Conservation (phyloP, 2,888 invertebrate species). For the Pantelozetes paolii region DNA sequence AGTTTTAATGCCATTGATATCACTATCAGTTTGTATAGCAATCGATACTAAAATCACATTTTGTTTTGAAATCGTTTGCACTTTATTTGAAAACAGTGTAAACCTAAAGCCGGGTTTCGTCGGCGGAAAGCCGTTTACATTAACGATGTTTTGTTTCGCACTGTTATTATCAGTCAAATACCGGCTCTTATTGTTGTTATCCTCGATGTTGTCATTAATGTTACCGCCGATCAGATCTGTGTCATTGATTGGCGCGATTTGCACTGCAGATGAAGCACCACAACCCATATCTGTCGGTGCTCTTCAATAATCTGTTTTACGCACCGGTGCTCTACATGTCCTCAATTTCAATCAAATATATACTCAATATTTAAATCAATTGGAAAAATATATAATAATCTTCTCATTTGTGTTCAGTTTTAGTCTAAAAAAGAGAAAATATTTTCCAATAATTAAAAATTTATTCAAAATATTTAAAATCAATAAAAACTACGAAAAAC, state of each 20-base stretch:
- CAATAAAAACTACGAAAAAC: too few relatives aligned
- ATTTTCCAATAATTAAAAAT: neutral
- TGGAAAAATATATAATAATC: neutral
- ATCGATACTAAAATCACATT: neutral
- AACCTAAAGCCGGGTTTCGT: conserved; percentile 14
- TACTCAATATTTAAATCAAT: conserved; percentile 3
- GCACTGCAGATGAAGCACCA: conserved; percentile 30
- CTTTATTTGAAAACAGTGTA: conserved; percentile 10
- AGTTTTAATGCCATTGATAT: neutral
- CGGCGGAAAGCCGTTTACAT: conserved; percentile 22
- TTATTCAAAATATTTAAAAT: too few relatives aligned
- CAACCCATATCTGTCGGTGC: conserved; percentile 18
- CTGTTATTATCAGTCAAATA: neutral
- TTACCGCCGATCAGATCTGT: conserved; percentile 1
- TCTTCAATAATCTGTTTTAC: neutral
- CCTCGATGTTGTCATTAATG: conserved; percentile 5
- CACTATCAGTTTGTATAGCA: conserved; percentile 20
- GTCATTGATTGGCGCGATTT: conserved; percentile 16
- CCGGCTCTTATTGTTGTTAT: neutral
- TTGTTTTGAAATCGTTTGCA: neutral
- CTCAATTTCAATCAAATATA: neutral
- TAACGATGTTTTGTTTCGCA: neutral
- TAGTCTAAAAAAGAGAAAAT: too few relatives aligned
- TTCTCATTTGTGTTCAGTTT: neutral
- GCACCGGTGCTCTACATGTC: neutral